Evolutionary conservation across 2,797 vertebrate genomes (phyloP), one percentile per base, ranked within the genome.

Genomic region (Mormyrops boulengeri): DNA sequence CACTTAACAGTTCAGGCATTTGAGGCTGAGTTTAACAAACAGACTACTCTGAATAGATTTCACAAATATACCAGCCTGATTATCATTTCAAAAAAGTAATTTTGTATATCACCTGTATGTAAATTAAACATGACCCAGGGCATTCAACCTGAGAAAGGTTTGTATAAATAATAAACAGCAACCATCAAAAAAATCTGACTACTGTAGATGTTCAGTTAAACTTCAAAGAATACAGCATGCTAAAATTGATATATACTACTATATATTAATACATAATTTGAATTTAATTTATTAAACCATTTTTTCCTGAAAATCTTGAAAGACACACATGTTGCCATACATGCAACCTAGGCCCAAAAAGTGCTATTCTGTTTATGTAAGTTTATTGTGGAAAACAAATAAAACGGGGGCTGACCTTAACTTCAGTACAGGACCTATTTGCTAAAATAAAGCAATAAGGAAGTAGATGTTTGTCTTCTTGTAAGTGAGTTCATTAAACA

Each of bases 1-100:
- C n/a, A 47, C 90, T 62, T 88, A 88, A 53, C 17, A 89, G 66
- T 49, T 66, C 89, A 53, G 49, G 55, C 49, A 88, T 89, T 88
- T 38, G 11, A 91, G 89, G 90, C 77, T 49, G 12, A 73, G 47
- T 50, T 89, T 86, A 82, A 73, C 66, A 73, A 85, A 73, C 30
- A 38, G 66, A 11, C 47, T 41, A 1, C 89, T 69, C 41, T 85
- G 34, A 85, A 57, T 4, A 88, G 2, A 62, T 60, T 22, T 57
- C n/a, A 34, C 50, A 85, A 85, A 85, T 57, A 55, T 87, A 53
- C 50, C 85, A 57, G 22, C 26, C 26, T 38, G 5, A 19, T 55
- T 34, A 53, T 87, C 22, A 52, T 87, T 86, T 87, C 5, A 87
- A 34, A 53, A 34, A 52, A 34, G 47, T 38, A 17, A 49, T 22